Percentiles rank a stretch among this genome's conserved stretches.
These are phyloP conservation scores for Drosophila willistoni DNA, from an alignment of 1,140 invertebrate genomes.

Conservation along the genomic window DNA sequence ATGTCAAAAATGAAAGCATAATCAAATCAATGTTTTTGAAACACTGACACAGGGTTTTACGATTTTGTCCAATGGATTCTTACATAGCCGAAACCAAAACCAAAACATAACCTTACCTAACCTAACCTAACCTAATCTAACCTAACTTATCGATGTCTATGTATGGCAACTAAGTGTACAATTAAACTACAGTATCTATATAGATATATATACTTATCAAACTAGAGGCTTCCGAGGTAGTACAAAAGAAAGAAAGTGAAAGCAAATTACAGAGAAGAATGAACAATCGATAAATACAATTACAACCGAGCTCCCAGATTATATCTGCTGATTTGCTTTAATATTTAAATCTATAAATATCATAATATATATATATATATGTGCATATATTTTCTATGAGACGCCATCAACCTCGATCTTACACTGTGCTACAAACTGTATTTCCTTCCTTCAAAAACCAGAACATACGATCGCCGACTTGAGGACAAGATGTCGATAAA, in stretches of 20 bases:
- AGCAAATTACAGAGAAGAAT: constrained; percentile 25
- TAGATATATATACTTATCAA: constrained; percentile 67
- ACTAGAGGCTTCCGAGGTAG: constrained; percentile 78
- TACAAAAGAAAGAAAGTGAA: constrained; percentile 55
- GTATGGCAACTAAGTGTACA: constrained; percentile 55
- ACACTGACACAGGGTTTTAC: constrained; percentile 56
- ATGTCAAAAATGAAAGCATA: constrained; percentile 58
- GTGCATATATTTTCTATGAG: constrained; percentile 30
- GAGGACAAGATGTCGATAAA: constrained; percentile 39
- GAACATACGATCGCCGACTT: constrained; percentile 41
- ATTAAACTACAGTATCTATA: constrained; percentile 44
- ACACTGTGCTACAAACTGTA: constrained; percentile 50
- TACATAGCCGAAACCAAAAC: constrained; percentile 33
- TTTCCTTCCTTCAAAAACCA: constrained; percentile 15
- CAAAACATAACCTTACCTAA: constrained; percentile 33
- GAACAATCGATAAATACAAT: constrained; percentile 16
- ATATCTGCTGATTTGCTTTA: constrained; percentile 58
- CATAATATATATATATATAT: constrained; percentile 9
- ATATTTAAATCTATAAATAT: constrained; percentile 23
- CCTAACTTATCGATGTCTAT: constrained; percentile 59
- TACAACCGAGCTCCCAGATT: constrained; percentile 55
- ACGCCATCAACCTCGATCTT: constrained; percentile 37
- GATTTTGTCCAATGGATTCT: constrained; percentile 47
- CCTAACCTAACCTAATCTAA: constrained; percentile 48
- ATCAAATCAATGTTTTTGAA: constrained; percentile 69